Percentiles rank a stretch among this genome's conserved stretches.
phyloP scores from a whole-genome alignment of 2,113 vertebrate species.

The Otus sunia region DNA sequence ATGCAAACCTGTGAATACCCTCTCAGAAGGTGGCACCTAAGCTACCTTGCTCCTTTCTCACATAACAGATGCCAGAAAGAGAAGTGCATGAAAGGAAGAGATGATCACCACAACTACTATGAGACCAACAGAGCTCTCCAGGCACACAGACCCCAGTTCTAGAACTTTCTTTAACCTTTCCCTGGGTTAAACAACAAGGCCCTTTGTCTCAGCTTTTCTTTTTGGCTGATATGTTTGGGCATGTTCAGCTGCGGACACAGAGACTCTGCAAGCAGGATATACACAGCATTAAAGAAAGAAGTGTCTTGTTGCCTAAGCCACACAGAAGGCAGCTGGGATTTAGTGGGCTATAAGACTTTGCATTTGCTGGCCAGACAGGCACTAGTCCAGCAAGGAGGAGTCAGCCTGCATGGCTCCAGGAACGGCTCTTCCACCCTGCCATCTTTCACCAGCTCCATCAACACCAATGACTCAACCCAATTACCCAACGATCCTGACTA shows the following conservation, averaged over 20 bases:
- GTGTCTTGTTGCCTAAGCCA: background rate
- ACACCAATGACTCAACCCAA: rapidly evolving
- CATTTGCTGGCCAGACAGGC: rapidly evolving
- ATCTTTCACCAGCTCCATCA: background rate
- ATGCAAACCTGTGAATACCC: background rate
- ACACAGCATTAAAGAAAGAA: background rate
- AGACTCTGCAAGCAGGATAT: background rate
- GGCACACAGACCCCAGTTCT: background rate
- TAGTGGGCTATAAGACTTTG: background rate
- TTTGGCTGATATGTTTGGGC: background rate
- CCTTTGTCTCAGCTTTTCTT: background rate
- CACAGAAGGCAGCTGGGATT: background rate
- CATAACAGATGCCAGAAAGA: background rate
- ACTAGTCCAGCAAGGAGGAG: background rate
- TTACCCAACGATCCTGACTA: background rate
- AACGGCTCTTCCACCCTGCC: background rate
- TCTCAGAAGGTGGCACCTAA: background rate
- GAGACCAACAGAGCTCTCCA: background rate
- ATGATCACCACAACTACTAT: background rate
- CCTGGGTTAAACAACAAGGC: background rate
- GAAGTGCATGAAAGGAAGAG: background rate
- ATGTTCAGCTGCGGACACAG: background rate
- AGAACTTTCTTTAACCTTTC: background rate
- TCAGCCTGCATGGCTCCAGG: background rate
- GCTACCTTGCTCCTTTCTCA: background rate